Evolutionary conservation across 1,140 invertebrate species (phyloP).

Genomic region (Cotesia vestalis): DNA sequence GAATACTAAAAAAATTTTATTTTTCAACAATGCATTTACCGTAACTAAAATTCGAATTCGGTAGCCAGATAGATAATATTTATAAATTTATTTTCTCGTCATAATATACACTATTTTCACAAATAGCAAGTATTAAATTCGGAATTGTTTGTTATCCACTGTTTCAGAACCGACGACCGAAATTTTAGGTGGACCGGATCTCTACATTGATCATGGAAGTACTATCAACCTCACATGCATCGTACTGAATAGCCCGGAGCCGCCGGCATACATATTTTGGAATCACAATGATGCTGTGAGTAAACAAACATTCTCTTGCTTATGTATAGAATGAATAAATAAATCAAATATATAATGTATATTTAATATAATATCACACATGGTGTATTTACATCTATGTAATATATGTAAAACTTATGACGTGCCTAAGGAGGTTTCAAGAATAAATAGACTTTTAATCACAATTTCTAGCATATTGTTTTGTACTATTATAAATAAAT

Average conservation of each 20-base stretch:
- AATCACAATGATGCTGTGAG: slow-evolving; percentile 89
- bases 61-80: too few species aligned
- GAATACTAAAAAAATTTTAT: too few species aligned
- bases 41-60: too few species aligned
- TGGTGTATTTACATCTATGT: too few species aligned
- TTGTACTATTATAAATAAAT: too few species aligned
- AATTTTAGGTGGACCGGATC: slow-evolving; percentile 87
- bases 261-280: slow-evolving; percentile 92
- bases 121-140: slow-evolving; percentile 28
- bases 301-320: slow-evolving; percentile 37
- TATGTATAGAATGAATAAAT: neutral
- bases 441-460: too few species aligned
- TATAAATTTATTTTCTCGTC: too few species aligned
- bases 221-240: slow-evolving; percentile 94
- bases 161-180: slow-evolving; percentile 87
- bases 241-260: slow-evolving; percentile 87
- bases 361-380: too few species aligned
- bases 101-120: slow-evolving; percentile 23
- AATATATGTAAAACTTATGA: too few species aligned
- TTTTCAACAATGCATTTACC: too few species aligned
- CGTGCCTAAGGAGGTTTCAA: too few species aligned
- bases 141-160: slow-evolving; percentile 39
- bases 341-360: neutral
- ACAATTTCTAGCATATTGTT: too few species aligned
- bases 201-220: slow-evolving; percentile 90